These are phyloP conservation scores for Cyprinodon variegatus DNA, from an alignment of 2,113 vertebrate genomes.

Conservation along the genomic window DNA sequence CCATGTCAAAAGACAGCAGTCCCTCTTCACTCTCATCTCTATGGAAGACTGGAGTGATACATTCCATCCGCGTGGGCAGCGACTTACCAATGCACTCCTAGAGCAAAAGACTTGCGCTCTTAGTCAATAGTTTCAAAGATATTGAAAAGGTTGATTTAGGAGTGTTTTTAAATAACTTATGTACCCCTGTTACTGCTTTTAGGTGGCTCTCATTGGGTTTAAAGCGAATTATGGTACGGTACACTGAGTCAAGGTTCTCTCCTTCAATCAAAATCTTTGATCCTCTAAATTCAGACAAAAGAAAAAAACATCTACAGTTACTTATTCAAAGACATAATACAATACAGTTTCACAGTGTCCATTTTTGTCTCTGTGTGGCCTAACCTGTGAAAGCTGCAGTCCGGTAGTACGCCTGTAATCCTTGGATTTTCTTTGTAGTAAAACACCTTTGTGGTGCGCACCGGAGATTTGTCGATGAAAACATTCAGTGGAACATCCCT, in stretches of 20 bases:
- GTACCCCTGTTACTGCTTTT: slow-evolving; percentile 77
- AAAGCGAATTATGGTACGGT: slow-evolving; percentile 80
- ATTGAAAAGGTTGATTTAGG: neutral
- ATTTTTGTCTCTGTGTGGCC: neutral
- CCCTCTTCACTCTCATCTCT: slow-evolving; percentile 79
- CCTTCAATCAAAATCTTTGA: slow-evolving; percentile 86
- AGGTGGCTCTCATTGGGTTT: slow-evolving; percentile 81
- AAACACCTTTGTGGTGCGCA: slow-evolving; percentile 83
- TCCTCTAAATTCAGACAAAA: slow-evolving; percentile 75
- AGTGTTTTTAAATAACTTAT: neutral
- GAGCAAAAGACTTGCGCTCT: neutral
- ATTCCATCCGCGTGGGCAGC: slow-evolving; percentile 76
- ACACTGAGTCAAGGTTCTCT: slow-evolving; percentile 87
- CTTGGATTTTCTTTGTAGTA: slow-evolving; percentile 86
- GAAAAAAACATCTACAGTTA: neutral
- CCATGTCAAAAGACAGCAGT: slow-evolving; percentile 85
- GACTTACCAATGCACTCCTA: slow-evolving; percentile 79
- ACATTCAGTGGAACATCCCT: slow-evolving; percentile 81
- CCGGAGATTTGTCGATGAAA: slow-evolving; percentile 84
- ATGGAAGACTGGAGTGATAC: slow-evolving; percentile 81
- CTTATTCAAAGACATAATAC: neutral
- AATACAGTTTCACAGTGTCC: neutral
- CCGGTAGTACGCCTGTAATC: slow-evolving; percentile 80
- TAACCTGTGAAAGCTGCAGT: slow-evolving; percentile 86
- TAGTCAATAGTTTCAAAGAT: neutral